Evolutionary conservation across 2,797 vertebrate genomes (phyloP).

Genomic region (Halcyon leucocephala): DNA sequence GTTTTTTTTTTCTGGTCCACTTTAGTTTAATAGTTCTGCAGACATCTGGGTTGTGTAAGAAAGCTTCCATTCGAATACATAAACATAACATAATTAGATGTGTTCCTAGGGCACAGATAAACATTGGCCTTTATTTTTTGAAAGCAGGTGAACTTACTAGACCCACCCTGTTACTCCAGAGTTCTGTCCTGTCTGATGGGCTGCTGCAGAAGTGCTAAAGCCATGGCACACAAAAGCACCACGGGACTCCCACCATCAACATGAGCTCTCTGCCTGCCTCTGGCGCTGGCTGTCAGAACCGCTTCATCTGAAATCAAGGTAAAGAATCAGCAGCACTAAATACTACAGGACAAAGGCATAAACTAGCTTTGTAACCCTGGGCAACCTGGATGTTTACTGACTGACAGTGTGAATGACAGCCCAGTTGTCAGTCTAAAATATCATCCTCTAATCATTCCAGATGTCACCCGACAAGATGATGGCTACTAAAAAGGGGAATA

Average conservation of each 20-base stretch:
- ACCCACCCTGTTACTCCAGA: not conserved
- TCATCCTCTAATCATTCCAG: conserved; percentile 53
- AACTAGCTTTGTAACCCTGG: conserved; percentile 69
- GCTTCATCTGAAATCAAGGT: conserved; percentile 59
- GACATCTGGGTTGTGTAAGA: not conserved
- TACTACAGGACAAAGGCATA: conserved; percentile 62
- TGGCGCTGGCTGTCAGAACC: conserved; percentile 5
- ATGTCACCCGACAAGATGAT: conserved; percentile 65
- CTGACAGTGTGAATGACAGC: conserved; percentile 59
- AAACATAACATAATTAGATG: not conserved
- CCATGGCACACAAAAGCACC: not conserved
- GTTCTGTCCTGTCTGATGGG: conserved; percentile 3
- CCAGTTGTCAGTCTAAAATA: conserved; percentile 63
- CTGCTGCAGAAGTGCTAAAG: conserved; percentile 14
- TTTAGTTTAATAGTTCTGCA: not conserved
- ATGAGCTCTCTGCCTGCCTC: conserved; percentile 26
- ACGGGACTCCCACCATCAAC: conserved; percentile 24
- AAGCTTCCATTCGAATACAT: not conserved
- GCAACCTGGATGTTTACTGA: conserved; percentile 69
- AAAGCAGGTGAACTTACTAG: not conserved
- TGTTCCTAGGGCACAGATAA: not conserved
- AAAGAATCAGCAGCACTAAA: conserved; percentile 56
- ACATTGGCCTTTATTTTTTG: not conserved
- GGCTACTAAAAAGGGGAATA: conserved; percentile 66
- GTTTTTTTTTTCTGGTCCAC: not conserved